Evolutionary conservation across 2,113 vertebrate genomes (phyloP).

Genomic region (Heterocephalus glaber): DNA sequence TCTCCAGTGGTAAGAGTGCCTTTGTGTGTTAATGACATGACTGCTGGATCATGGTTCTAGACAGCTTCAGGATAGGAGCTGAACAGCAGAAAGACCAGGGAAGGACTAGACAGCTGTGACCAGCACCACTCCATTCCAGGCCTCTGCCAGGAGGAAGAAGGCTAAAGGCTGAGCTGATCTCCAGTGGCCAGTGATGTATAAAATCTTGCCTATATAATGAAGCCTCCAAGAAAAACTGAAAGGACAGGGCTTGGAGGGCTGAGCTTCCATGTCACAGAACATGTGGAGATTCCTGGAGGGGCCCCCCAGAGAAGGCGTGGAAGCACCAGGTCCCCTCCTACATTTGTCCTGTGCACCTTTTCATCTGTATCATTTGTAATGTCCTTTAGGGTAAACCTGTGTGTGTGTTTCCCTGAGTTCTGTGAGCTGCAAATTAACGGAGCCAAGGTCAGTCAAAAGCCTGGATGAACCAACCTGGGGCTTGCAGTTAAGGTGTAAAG

Average conservation of each 20-base stretch:
- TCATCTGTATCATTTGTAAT: neutral
- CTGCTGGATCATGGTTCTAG: no score
- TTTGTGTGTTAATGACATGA: neutral
- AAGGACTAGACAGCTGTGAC: no score
- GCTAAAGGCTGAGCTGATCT: neutral
- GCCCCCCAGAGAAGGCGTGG: neutral
- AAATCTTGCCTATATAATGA: no score
- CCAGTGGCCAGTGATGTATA: neutral
- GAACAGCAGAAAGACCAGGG: neutral
- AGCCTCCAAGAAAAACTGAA: neutral
- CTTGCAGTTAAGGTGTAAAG: neutral
- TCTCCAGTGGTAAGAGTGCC: neutral
- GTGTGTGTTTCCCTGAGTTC: neutral
- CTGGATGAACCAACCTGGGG: no score
- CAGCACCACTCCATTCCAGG: neutral
- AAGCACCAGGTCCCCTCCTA: accelerated
- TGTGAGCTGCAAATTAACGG: neutral
- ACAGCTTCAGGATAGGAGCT: neutral
- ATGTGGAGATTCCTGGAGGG: no score
- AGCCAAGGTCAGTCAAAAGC: neutral
- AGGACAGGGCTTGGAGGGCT: neutral
- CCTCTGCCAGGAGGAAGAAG: neutral
- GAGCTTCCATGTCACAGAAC: neutral
- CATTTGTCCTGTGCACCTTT: accelerated
- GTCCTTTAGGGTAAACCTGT: neutral